Evolutionary conservation across 2,797 vertebrate species (phyloP).

Genomic region (Enteromius unitaeniatus): DNA sequence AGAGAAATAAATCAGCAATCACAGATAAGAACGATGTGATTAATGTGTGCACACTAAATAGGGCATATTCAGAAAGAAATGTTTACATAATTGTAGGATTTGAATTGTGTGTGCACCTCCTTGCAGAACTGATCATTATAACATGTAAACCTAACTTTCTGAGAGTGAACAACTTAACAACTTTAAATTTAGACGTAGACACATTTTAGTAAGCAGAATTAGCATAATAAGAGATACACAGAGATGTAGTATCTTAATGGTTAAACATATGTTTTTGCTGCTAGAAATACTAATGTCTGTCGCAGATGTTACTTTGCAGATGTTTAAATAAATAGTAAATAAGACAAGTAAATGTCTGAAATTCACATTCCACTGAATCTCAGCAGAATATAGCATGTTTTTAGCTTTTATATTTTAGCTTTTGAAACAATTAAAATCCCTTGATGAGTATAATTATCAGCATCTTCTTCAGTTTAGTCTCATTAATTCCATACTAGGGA

Average conservation of each 20-base stretch:
- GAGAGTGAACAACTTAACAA: neutral
- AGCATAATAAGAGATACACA: neutral
- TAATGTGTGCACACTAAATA: slow-evolving; percentile 9
- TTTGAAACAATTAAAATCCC: neutral
- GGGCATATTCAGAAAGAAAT: neutral
- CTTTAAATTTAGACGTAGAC: neutral
- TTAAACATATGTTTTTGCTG: neutral
- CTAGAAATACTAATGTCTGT: neutral
- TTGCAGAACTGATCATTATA: neutral
- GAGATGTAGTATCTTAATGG: neutral
- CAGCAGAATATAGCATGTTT: neutral
- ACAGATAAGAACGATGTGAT: slow-evolving; percentile 42
- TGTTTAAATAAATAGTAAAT: neutral
- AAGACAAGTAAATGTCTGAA: neutral
- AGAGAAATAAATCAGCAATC: slow-evolving; percentile 52
- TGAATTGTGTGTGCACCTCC: neutral
- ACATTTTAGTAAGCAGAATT: neutral
- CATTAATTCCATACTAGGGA: neutral
- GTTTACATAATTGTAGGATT: neutral
- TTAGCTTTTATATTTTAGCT: neutral
- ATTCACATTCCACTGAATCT: neutral
- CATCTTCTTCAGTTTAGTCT: neutral
- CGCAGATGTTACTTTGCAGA: neutral
- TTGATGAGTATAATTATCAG: neutral
- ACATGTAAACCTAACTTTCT: neutral